These are phyloP conservation scores for Ashinkailepas kermadecensis DNA, from an alignment of 2,888 invertebrate genomes.

Conservation along the genomic window DNA sequence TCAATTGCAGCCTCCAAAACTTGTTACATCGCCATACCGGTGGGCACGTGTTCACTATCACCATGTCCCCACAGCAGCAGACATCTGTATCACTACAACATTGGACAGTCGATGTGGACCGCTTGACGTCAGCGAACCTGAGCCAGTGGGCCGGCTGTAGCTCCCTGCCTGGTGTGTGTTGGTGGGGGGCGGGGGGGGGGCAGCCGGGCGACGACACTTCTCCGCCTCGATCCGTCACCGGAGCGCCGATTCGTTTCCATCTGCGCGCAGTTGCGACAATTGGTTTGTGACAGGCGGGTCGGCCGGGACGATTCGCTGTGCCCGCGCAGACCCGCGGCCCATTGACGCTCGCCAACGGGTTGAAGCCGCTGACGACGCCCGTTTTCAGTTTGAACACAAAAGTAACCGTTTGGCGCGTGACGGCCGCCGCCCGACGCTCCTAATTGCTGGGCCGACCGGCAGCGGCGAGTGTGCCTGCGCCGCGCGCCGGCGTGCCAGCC, in stretches of 20 bases:
- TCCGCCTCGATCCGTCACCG: background rate
- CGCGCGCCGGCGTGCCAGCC: background rate
- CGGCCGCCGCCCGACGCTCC: background rate
- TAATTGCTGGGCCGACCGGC: background rate
- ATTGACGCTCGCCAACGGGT: background rate
- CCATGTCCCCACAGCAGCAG: too few species aligned
- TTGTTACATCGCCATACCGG: too few species aligned
- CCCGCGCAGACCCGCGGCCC: background rate
- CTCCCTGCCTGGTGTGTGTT: too few species aligned
- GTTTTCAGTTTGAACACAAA: constrained; percentile 9
- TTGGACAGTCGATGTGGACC: too few species aligned
- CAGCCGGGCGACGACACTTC: background rate
- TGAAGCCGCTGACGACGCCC: background rate
- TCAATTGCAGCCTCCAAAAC: too few species aligned
- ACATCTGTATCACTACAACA: too few species aligned
- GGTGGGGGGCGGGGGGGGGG: too few species aligned
- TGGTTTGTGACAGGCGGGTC: background rate
- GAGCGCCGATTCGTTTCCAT: constrained; percentile 3
- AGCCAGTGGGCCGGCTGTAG: too few species aligned
- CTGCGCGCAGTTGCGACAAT: background rate
- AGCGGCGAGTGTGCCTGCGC: background rate
- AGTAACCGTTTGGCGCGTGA: constrained; percentile 3
- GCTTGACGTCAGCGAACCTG: too few species aligned
- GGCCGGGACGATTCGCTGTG: background rate
- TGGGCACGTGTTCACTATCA: too few species aligned